Evolutionary conservation across 2,888 invertebrate species (phyloP).

Genomic region (Morpho deidamia): DNA sequence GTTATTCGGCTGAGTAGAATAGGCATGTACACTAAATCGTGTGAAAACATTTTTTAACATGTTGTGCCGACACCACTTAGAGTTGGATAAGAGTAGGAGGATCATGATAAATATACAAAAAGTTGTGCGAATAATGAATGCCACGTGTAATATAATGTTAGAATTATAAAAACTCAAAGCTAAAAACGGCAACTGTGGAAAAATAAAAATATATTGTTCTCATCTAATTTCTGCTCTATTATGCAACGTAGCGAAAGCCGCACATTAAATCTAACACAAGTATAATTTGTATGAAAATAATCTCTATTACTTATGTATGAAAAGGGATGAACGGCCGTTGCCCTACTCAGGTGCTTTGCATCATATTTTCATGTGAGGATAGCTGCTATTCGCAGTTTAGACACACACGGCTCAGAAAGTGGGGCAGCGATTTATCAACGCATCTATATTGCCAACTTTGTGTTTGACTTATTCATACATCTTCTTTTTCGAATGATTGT

Average conservation of each 20-base stretch:
- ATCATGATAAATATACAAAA: too few relatives aligned
- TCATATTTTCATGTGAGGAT: slow-evolving; percentile 23
- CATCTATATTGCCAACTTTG: background rate
- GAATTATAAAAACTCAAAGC: background rate
- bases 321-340: slow-evolving; percentile 21
- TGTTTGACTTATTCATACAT: too few relatives aligned
- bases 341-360: slow-evolving; percentile 18
- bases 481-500: too few relatives aligned
- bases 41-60: too few relatives aligned
- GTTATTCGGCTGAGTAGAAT: too few relatives aligned
- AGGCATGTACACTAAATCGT: too few relatives aligned
- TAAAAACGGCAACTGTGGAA: background rate
- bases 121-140: too few relatives aligned
- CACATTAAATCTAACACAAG: slow-evolving; percentile 5
- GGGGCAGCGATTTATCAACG: slow-evolving; percentile 2
- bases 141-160: too few relatives aligned
- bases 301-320: slow-evolving; percentile 15
- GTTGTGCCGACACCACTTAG: too few relatives aligned
- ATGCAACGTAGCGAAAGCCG: background rate
- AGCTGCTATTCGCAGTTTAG: slow-evolving; percentile 8
- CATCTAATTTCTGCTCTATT: background rate
- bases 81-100: too few relatives aligned
- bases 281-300: slow-evolving; percentile 17
- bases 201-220: background rate
- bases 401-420: slow-evolving; percentile 14